Evolutionary conservation across 2,888 invertebrate species (phyloP).

Genomic region (Nudaria mundana): DNA sequence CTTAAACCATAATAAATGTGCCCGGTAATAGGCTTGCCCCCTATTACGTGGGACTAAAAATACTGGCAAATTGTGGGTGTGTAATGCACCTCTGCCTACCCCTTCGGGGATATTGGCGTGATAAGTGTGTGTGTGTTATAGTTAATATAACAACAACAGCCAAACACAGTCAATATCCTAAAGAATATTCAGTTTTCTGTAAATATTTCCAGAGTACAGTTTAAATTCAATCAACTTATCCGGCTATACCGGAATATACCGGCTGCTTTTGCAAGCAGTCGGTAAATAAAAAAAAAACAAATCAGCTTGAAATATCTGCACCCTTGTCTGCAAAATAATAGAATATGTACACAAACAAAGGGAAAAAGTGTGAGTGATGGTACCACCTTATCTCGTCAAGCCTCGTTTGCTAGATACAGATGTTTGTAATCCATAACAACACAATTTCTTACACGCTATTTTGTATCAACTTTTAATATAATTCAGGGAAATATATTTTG

Average conservation of each 20-base stretch:
- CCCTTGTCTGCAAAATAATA: constrained; percentile 27
- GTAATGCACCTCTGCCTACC: too few species aligned
- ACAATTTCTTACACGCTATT: constrained; percentile 33
- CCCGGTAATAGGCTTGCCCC: too few species aligned
- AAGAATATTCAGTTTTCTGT: neutral
- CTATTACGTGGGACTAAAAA: too few species aligned
- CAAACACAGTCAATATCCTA: too few species aligned
- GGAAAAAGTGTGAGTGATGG: constrained; percentile 53
- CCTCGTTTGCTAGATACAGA: constrained; percentile 60
- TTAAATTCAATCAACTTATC: constrained; percentile 15
- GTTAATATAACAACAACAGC: too few species aligned
- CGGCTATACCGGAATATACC: too few species aligned
- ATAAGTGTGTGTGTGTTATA: too few species aligned
- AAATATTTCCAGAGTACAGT: neutral
- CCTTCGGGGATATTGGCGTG: too few species aligned
- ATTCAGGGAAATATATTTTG: constrained; percentile 2
- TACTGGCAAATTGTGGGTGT: too few species aligned
- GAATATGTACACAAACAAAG: constrained; percentile 27
- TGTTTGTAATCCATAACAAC: constrained; percentile 55
- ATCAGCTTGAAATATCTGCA: constrained; percentile 22
- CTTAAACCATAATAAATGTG: too few species aligned
- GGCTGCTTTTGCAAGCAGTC: too few species aligned
- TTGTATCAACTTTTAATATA: constrained; percentile 30
- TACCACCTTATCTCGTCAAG: constrained; percentile 54
- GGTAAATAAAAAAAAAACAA: constrained; percentile 24